Evolutionary conservation across 2,888 invertebrate genomes (phyloP).

Genomic region (Eupeodes luniger): DNA sequence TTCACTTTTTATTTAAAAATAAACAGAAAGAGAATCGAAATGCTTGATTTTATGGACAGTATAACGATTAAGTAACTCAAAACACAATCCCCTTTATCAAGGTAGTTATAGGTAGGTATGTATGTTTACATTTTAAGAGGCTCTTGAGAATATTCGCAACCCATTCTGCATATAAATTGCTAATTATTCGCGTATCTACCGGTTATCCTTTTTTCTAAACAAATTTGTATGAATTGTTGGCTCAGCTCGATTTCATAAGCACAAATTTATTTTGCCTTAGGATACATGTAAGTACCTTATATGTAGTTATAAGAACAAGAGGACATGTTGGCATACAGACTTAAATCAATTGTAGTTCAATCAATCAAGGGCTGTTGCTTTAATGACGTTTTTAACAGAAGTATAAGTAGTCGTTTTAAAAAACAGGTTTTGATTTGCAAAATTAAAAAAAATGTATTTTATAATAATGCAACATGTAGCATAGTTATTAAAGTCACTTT

Average conservation of each 20-base stretch:
- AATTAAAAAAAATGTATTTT: no score
- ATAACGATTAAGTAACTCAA: constrained; percentile 13
- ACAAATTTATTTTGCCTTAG: constrained; percentile 44
- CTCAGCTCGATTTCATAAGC: constrained; percentile 31
- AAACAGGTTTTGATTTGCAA: not conserved
- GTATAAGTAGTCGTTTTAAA: not conserved
- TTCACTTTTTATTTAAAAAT: not conserved
- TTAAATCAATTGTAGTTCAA: constrained; percentile 18
- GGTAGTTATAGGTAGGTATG: no score
- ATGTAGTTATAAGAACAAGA: not conserved
- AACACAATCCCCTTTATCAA: constrained; percentile 4
- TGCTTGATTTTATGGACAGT: not conserved
- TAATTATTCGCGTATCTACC: constrained; percentile 39
- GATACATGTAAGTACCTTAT: constrained; percentile 3
- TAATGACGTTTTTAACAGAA: not conserved
- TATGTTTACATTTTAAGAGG: constrained; percentile 11
- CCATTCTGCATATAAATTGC: constrained; percentile 67
- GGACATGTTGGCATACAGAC: not conserved
- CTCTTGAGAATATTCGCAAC: constrained; percentile 24
- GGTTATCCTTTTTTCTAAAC: not conserved
- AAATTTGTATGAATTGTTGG: not conserved
- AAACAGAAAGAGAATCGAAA: not conserved
- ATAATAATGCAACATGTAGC: no score
- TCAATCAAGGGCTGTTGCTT: not conserved
- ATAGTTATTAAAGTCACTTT: no score